Conservation (phyloP, 2,113 vertebrate genomes). For the Pterocles burchelli region DNA sequence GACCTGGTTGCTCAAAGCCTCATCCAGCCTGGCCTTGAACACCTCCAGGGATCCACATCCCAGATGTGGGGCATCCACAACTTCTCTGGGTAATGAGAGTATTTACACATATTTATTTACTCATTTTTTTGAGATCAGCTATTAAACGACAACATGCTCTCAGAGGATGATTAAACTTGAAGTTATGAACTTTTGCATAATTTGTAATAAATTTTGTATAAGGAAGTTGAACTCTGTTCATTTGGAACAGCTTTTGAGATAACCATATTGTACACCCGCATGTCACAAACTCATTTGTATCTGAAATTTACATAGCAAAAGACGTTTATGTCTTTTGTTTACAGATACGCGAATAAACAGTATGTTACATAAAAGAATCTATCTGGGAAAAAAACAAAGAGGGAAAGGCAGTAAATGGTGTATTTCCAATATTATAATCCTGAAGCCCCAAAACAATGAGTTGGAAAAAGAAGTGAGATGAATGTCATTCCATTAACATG, state of each 20-base stretch:
- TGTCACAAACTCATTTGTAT: neutral
- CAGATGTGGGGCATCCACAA: too few species aligned
- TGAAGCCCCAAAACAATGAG: neutral
- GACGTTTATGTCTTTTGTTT: neutral
- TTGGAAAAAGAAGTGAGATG: neutral
- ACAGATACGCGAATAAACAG: neutral
- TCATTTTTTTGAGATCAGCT: neutral
- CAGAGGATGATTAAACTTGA: neutral
- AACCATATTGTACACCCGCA: neutral
- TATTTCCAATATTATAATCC: neutral
- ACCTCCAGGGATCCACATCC: too few species aligned
- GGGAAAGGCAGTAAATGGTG: neutral
- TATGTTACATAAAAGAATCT: neutral
- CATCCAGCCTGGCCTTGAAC: too few species aligned
- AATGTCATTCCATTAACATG: neutral
- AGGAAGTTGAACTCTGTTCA: neutral
- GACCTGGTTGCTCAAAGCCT: too few species aligned
- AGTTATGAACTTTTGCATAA: neutral
- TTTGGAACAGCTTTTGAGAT: neutral
- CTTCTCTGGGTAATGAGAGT: too few species aligned
- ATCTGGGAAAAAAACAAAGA: neutral
- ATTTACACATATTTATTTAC: neutral
- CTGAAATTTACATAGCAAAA: neutral
- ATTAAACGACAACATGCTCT: neutral
- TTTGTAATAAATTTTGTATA: neutral